Base-by-base conservation (phyloP, 1,140 invertebrate genomes). In the Ephestia elutella region DNA sequence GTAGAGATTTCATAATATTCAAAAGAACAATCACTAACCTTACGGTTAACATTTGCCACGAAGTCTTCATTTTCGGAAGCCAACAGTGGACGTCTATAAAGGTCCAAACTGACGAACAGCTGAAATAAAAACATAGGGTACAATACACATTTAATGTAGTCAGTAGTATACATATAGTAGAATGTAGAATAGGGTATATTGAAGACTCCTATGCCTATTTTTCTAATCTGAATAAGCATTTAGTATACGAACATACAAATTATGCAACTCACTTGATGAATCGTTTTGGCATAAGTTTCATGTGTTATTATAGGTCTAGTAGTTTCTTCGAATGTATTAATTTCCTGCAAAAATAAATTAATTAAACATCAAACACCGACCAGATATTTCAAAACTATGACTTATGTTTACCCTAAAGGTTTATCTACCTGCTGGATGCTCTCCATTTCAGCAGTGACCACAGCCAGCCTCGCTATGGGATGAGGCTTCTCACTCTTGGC, bases 41-140 rank as follows among this genome's bases (percentile, higher is more conserved):
- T 83, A 64, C 82, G 71, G 48, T 86, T 86, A n/a, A 84, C 72
- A 62, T 82, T 86, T 2, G 84, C 82, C n/a, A 87, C 58, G 53
- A 85, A 85, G 64, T 87, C 84, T 71, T 87, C 82, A 64, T 87
- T 87, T 57, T 87, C 84, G 11, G 77, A 62, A 1, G 82, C 82
- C 44, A 87, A 59, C 65, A 87, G 66, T 2, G 84, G 82, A 10
- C 82, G 71, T 60, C 67, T 71, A 56, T 87, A 87, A 0, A 87
- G 60, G 62, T 87, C 77, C 30, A 87, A 65, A 56, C 70, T 78
- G 4, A 85, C 66, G 32, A 87, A 85, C 30, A 87, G 54, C 84
- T 87, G 54, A 21, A 75, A 74, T 44, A 63, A 54, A 60, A 53
- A 0, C n/a, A n/a, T n/a, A n/a, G n/a, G n/a, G n/a, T n/a, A n/a